A percentile compares a stretch with the other conserved stretches of the same genome.
Conservation (phyloP, 2,888 invertebrate species). For the Ormyrus thymus region DNA sequence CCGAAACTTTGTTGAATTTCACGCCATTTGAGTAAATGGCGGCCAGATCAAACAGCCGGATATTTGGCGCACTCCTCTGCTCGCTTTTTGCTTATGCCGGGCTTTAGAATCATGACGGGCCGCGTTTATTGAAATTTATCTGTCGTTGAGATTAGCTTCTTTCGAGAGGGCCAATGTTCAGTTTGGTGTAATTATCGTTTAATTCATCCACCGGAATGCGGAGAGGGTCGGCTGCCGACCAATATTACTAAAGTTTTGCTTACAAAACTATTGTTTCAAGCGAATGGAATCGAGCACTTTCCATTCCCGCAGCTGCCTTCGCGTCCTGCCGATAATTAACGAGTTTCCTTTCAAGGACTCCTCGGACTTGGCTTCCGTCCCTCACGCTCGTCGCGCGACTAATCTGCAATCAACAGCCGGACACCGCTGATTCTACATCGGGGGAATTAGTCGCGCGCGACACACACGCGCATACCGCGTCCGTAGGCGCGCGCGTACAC, state of each 20-base stretch:
- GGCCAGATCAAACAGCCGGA: conserved; percentile 68
- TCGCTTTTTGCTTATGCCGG: no score
- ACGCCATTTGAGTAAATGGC: conserved; percentile 70
- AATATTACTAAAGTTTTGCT: no score
- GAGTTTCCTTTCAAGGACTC: background rate
- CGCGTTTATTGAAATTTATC: no score
- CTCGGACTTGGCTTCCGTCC: conserved; percentile 59
- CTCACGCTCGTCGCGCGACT: conserved; percentile 60
- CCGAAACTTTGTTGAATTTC: conserved; percentile 69
- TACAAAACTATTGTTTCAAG: no score
- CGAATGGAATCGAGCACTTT: no score
- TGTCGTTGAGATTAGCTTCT: no score
- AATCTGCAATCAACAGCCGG: conserved; percentile 66
- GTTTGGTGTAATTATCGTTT: no score
- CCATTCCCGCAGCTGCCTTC: no score
- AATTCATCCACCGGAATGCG: no score
- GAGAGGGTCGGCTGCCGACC: no score
- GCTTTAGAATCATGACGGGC: no score
- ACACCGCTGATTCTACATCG: conserved; percentile 56
- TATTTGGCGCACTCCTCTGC: conserved; percentile 61
- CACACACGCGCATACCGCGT: background rate
- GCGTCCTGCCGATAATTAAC: conserved; percentile 2
- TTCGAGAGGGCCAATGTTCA: no score
- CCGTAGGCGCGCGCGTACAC: background rate
- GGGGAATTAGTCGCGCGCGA: conserved; percentile 20